Percentiles rank a stretch among this genome's conserved stretches.
phyloP scores from a whole-genome alignment of 2,113 vertebrate genomes.

The Parus major region DNA sequence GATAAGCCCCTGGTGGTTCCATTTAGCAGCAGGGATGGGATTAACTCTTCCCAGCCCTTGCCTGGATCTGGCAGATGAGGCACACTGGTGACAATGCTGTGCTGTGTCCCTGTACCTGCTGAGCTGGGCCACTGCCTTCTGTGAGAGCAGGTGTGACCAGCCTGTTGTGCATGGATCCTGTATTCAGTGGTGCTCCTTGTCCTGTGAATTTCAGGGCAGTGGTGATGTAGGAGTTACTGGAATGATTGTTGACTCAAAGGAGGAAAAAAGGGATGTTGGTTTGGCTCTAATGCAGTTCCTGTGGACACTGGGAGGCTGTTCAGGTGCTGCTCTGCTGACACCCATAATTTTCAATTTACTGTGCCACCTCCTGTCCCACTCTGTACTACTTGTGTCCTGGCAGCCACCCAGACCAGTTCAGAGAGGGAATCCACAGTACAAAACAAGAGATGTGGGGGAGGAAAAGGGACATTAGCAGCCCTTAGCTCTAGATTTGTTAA shows the following conservation, averaged over 20 bases:
- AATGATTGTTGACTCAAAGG: not conserved
- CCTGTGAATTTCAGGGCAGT: not conserved
- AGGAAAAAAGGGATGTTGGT: not conserved
- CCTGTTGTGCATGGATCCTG: not conserved
- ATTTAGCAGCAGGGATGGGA: not conserved
- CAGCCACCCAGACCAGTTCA: not conserved
- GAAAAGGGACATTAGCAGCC: not conserved
- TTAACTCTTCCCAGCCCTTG: slow-evolving; percentile 26
- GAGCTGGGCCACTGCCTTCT: not conserved
- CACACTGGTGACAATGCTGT: not conserved
- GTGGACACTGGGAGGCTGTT: rapidly evolving
- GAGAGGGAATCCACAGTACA: not conserved
- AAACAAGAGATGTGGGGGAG: not conserved
- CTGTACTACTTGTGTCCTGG: not conserved
- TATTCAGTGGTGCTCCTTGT: not conserved
- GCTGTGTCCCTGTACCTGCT: not conserved
- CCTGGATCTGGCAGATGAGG: not conserved
- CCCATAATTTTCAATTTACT: not conserved
- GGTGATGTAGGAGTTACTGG: not conserved
- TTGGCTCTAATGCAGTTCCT: not conserved
- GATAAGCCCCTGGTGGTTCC: not conserved
- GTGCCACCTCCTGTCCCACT: not conserved
- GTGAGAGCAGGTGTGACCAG: not conserved
- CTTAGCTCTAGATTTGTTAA: not conserved
- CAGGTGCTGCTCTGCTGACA: not conserved